A percentile compares a stretch with the other conserved stretches of the same genome.
phyloP scores from a whole-genome alignment of 2,888 invertebrate species.

The Eudemis profundana region DNA sequence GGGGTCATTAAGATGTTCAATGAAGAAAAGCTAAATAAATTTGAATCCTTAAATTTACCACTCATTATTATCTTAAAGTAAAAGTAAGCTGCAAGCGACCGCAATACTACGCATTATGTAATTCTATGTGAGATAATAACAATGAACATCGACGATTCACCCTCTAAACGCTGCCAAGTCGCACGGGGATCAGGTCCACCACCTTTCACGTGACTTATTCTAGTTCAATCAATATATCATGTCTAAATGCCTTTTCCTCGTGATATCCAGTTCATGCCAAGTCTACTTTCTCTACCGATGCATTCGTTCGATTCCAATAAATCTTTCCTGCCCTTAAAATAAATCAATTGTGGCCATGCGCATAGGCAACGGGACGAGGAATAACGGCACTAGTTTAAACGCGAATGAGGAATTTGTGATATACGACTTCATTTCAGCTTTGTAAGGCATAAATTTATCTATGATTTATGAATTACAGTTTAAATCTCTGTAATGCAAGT shows the following conservation, averaged over 20 bases:
- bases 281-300: conserved; percentile 65
- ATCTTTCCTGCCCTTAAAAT: conserved; percentile 56
- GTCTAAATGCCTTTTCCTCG: conserved; percentile 60
- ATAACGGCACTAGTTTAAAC: conserved; percentile 46
- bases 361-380: conserved; percentile 48
- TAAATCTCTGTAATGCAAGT: background rate
- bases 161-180: conserved; percentile 56
- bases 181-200: conserved; percentile 55
- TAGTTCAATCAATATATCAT: conserved; percentile 50
- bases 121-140: conserved; percentile 33
- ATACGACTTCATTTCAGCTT: conserved; percentile 48
- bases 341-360: conserved; percentile 58
- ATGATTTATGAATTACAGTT: conserved; percentile 17
- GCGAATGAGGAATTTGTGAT: conserved; percentile 49
- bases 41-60: background rate
- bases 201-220: conserved; percentile 56
- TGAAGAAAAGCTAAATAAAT: conserved; percentile 46
- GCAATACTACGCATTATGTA: conserved; percentile 16
- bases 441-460: conserved; percentile 24
- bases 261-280: conserved; percentile 64
- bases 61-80: conserved; percentile 18
- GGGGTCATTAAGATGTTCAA: conserved; percentile 50
- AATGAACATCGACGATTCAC: conserved; percentile 48
- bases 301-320: conserved; percentile 55
- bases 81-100: background rate